Evolutionary conservation across 2,797 vertebrate genomes (phyloP), one percentile per base, ranked within the genome.

Genomic region (Phalanger gymnotis): DNA sequence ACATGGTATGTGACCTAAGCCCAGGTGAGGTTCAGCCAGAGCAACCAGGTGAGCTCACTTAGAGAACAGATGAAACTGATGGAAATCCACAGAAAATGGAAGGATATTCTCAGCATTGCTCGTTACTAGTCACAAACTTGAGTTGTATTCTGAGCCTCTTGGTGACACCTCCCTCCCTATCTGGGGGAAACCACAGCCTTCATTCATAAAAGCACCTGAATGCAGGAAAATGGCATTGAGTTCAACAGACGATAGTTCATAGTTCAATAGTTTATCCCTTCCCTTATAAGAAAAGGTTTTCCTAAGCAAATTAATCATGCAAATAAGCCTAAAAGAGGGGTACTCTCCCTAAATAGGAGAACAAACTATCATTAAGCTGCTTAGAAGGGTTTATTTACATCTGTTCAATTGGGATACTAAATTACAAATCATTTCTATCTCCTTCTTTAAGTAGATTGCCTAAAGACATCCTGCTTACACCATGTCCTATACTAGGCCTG

Each of bases 381-480:
- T 94, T 91, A 19, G 30, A 97, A 92, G n/a, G 56, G 93, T 58
- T 97, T 52, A 93, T 97, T 96, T 96, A 91, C 61, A 94, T 66
- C 93, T 93, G 54, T 94, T 11, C 47, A 16, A 73, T 40, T 2
- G 13, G 47, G 93, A 25, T 96, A 58, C 93, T 91, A 95, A 96
- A 73, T 73, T 73, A 94, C 25, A 96, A 94, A 95, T 95, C 40
- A 90, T 93, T 94, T 94, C 87, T 51, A 94, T 90, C 73, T 47
- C 2, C 22, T 47, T 66, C 58, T 66, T 73, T 73, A 40, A 73
- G 66, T 6, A 40, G 19, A 73, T 19, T 22, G 66, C n/a, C 66
- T 73, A 73, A 73, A 73, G 61, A 73, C 40, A 73, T 73, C 16
- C 16, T 73, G n/a, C n/a, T 40, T 73, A 73, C 16, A 7, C 16